Base-by-base conservation (phyloP, 92 coral and sea anemone genomes). In the Diadumene lineata region DNA sequence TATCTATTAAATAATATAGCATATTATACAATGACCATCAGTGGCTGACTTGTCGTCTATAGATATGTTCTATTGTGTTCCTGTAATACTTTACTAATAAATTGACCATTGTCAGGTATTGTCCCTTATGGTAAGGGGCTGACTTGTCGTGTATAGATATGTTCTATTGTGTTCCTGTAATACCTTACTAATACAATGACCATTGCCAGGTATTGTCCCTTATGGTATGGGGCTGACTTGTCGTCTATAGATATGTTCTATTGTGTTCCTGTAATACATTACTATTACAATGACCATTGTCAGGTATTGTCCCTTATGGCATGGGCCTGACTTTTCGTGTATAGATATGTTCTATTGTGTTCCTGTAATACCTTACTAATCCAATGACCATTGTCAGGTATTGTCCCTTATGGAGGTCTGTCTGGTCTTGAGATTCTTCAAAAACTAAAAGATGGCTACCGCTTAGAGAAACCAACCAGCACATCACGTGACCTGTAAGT, bases 401-500 rank as follows among this genome's bases (percentile, higher is more conserved):
- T 84, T 8, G 69, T 46, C 24, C 93, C 93, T 18, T 88, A 86
- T 66, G 87, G 83, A 9, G 93, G 93, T 7, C 22, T 84, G 60
- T 71, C 29, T 29, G 64, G 78, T 0, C 30, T 68, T 18, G 93
- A 88, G 51, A 64, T 88, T 56, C 48, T 80, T 0, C 34, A 70
- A 18, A 27, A 75, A 30, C 44, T 88, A 16, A 84, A 77, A 68
- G 48, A 28, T 11, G 98, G 94, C n/a, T 56, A 60, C 65, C 78
- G 98, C n/a, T 55, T 92, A 74, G 81, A 77, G 31, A 79, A 61
- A 63, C 94, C 98, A 17, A 10, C 17, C 34, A 79, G 82, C 43
- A 89, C 94, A 38, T 77, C 82, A 27, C 86, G 87, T 28, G 92
- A 73, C 65, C 64, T 92, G 98, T 92, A 68, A 86, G 98, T 21